Percentiles rank a stretch among this genome's conserved stretches.
Conservation (phyloP, 2,113 vertebrate species). For the Triplophysa rosa region DNA sequence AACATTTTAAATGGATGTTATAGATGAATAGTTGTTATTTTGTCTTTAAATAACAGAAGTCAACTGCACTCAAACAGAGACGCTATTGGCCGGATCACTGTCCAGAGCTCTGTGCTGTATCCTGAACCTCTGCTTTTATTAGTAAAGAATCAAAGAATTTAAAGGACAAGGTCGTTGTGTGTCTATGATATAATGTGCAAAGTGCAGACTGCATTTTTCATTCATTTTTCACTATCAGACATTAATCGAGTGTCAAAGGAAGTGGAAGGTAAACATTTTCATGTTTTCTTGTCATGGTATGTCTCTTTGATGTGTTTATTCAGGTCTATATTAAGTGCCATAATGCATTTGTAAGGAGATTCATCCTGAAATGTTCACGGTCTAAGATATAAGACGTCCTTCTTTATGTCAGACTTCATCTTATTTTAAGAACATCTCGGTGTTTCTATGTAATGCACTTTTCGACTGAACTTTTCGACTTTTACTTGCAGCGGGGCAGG, state of each 20-base stretch:
- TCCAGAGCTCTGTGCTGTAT: slow-evolving; percentile 99
- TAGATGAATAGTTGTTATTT: neutral
- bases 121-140: slow-evolving; percentile 65
- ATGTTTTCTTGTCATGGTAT: too few relatives aligned
- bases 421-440: neutral
- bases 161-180: neutral
- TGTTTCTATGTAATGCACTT: neutral
- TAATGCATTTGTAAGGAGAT: too few relatives aligned
- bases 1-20: too few relatives aligned
- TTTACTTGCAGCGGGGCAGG: slow-evolving; percentile 80
- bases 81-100: slow-evolving; percentile 88
- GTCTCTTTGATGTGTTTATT: too few relatives aligned
- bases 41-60: slow-evolving; percentile 79
- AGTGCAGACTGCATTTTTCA: slow-evolving; percentile 23
- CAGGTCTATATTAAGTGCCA: too few relatives aligned
- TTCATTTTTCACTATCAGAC: slow-evolving; percentile 75
- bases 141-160: neutral
- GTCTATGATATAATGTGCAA: neutral
- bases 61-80: slow-evolving; percentile 87
- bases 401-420: neutral
- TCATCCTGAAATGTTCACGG: too few relatives aligned
- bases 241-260: slow-evolving; percentile 89
- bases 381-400: neutral
- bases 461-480: slow-evolving; percentile 1
- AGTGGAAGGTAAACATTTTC: slow-evolving; percentile 79